These are phyloP conservation scores for Drosophila takahashii DNA, from an alignment of 1,140 invertebrate genomes.

Conservation along the genomic window DNA sequence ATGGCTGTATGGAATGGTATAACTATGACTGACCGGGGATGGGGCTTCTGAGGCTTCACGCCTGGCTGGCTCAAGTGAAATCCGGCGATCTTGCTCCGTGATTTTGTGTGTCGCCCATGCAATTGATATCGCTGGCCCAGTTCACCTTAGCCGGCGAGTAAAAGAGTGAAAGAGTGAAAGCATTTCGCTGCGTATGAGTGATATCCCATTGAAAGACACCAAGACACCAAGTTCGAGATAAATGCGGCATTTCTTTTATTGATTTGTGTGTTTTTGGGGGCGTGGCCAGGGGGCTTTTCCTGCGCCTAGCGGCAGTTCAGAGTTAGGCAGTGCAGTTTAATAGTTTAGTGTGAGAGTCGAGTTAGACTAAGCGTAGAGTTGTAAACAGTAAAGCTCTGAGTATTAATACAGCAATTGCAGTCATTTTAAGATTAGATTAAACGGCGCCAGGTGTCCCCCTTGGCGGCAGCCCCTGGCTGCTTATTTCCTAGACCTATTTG, in stretches of 20 bases:
- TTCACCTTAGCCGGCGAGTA: slow-evolving; percentile 59
- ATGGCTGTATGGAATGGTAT: not conserved
- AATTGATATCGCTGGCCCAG: slow-evolving; percentile 77
- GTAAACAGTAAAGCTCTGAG: slow-evolving; percentile 69
- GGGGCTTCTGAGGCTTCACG: slow-evolving; percentile 26
- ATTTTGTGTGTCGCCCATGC: slow-evolving; percentile 81
- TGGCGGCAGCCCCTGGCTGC: slow-evolving; percentile 16
- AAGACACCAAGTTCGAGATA: slow-evolving; percentile 64
- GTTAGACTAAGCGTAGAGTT: slow-evolving; percentile 39
- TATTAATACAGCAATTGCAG: slow-evolving; percentile 69
- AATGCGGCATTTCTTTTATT: slow-evolving; percentile 68
- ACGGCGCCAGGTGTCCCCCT: slow-evolving; percentile 14
- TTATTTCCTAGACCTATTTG: slow-evolving; percentile 46
- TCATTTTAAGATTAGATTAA: slow-evolving; percentile 53
- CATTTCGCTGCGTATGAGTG: slow-evolving; percentile 75
- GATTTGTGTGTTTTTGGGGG: slow-evolving; percentile 5
- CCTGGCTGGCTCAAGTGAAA: slow-evolving; percentile 65
- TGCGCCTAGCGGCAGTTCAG: slow-evolving; percentile 27
- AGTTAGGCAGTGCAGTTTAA: slow-evolving; percentile 45
- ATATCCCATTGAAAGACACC: slow-evolving; percentile 41
- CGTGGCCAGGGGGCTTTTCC: slow-evolving; percentile 10
- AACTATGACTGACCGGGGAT: slow-evolving; percentile 23
- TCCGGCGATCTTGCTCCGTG: slow-evolving; percentile 49
- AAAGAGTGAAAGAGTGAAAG: slow-evolving; percentile 70
- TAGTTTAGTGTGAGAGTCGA: slow-evolving; percentile 35